phyloP scores from a whole-genome alignment of 2,888 invertebrate genomes.

The Macroteleia sp. region DNA sequence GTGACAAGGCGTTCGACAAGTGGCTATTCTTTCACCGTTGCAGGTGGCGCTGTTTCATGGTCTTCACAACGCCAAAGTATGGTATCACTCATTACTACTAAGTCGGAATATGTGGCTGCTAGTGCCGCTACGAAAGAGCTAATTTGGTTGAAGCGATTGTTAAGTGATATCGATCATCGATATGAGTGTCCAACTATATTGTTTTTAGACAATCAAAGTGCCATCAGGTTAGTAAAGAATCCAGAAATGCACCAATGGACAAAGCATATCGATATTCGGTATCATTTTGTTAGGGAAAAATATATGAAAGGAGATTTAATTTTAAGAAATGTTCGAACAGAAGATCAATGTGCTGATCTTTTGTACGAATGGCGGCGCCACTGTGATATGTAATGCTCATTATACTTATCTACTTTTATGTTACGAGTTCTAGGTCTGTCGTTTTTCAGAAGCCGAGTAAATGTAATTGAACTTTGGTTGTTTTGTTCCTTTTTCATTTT shows the following conservation, averaged over 20 bases:
- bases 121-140: background rate
- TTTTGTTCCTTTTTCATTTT: too few species aligned
- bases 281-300: conserved; percentile 21
- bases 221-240: too few species aligned
- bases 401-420: too few species aligned
- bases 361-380: background rate
- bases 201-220: too few species aligned
- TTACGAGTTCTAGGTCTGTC: too few species aligned
- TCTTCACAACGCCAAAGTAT: background rate
- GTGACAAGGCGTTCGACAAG: background rate
- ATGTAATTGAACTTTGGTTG: too few species aligned
- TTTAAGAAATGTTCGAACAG: background rate
- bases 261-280: too few species aligned
- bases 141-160: too few species aligned
- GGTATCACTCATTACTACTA: background rate
- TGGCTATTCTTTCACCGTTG: conserved; percentile 1
- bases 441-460: too few species aligned
- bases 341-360: background rate
- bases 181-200: too few species aligned
- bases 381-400: background rate
- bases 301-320: background rate
- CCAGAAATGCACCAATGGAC: too few species aligned
- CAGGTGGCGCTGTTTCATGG: background rate
- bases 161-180: too few species aligned
- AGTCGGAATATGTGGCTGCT: conserved; percentile 3